Base-by-base conservation (phyloP, 2,797 vertebrate genomes). In the Chrysocyon brachyurus region DNA sequence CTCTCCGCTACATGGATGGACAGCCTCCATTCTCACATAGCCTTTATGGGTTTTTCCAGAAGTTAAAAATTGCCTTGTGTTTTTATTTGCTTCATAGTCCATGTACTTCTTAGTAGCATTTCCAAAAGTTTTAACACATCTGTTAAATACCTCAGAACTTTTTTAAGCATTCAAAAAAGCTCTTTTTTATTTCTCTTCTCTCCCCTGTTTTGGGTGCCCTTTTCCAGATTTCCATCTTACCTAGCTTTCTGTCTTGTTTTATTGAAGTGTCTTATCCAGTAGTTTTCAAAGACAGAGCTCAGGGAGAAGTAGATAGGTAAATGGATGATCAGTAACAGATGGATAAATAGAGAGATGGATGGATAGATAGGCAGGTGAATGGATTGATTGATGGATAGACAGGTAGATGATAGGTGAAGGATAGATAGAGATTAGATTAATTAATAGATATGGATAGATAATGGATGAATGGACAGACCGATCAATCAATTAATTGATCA, bases 181-280 rank as follows among this genome's bases (percentile, higher is more conserved):
- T 54, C 73, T 86, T 54, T 52, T 93, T 26, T 0, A 24, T 85
- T 73, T 31, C 21, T 90, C 5, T 6, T 15, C 52, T 91, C 64
- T 68, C 5, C 77, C 63, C 46, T 75, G 36, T 22, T 26, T 56
- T 26, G 4, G 8, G 11, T 31, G 33, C 75, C 59, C 88, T 28
- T 36, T 93, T 63, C 14, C 54, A 84, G 63, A 95, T 70, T 11
- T 59, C 22, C 3, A 22, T 54, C 9, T 57, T 70, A 17, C 12
- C n/a, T 36, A 33, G 16, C 84, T 92, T 93, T 86, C 46, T 21
- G 66, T 36, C 7, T 68, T 90, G 46, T 79, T 96, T 93, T 40
- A 36, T 26, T 21, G 6, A 82, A 57, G 52, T 59, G 8, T 15
- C 68, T 73, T 93, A 78, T 85, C 59, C 24, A 57, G 40, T 57